Percentiles rank a stretch among this genome's conserved stretches.
Conservation (phyloP, 2,888 invertebrate genomes). For the Acholoe squamosa region DNA sequence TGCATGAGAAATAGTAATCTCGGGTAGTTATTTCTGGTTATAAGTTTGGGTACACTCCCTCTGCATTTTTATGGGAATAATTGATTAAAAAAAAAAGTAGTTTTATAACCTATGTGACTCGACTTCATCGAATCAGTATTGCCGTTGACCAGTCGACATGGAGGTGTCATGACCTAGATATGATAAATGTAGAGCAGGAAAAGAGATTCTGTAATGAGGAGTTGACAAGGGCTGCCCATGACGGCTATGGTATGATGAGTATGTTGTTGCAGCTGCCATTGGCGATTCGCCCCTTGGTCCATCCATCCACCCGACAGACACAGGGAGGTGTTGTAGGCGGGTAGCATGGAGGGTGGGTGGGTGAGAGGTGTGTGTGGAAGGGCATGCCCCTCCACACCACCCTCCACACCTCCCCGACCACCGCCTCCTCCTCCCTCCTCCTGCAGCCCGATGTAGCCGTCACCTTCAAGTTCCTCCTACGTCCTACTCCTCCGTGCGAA, state of each 20-base stretch:
- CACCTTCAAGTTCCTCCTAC: conserved; percentile 39
- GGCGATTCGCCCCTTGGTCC: conserved; percentile 14
- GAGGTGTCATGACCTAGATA: too few relatives aligned
- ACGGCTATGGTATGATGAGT: conserved; percentile 47
- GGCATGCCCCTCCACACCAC: background rate
- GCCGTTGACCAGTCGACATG: too few relatives aligned
- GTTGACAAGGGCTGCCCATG: background rate
- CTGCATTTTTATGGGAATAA: too few relatives aligned
- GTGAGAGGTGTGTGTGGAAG: background rate
- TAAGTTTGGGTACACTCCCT: background rate
- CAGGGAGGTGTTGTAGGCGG: background rate
- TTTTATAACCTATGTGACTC: too few relatives aligned
- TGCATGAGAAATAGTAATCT: background rate
- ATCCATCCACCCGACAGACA: background rate
- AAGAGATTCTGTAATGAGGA: background rate
- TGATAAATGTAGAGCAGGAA: too few relatives aligned
- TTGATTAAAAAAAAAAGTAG: too few relatives aligned
- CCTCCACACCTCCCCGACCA: background rate
- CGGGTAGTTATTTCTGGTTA: background rate
- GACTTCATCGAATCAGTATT: too few relatives aligned
- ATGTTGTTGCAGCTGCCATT: conserved; percentile 49
- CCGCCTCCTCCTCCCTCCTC: background rate
- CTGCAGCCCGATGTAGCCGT: background rate
- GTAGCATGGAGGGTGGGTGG: too few relatives aligned
- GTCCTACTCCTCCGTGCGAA: conserved; percentile 24